phyloP scores from a whole-genome alignment of 2,888 invertebrate species.

The Heliconius ismenius region DNA sequence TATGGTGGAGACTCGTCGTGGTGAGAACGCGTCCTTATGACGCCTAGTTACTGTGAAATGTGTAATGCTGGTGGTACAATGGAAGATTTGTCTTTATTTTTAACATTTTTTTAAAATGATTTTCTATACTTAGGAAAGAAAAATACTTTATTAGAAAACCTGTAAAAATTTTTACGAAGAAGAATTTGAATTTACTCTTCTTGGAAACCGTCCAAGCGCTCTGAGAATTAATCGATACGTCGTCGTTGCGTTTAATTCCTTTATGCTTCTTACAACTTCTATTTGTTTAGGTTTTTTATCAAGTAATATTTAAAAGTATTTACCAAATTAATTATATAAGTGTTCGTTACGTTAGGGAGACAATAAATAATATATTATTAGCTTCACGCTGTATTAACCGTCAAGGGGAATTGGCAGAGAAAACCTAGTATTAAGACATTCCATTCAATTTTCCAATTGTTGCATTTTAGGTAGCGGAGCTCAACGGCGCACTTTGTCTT shows the following conservation, averaged over 20 bases:
- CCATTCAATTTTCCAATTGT: neutral
- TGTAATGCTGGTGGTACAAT: conserved; percentile 51
- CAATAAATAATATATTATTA: neutral
- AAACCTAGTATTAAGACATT: neutral
- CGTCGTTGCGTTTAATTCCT: no score
- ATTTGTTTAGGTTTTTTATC: no score
- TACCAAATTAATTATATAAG: no score
- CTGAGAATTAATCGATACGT: no score
- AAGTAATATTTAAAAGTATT: no score
- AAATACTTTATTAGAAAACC: no score
- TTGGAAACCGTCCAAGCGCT: neutral
- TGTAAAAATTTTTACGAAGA: no score
- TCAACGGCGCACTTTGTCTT: neutral
- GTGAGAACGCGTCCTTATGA: conserved; percentile 74
- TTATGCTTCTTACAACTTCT: no score
- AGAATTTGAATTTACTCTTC: no score
- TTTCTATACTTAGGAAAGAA: no score
- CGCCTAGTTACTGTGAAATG: conserved; percentile 68
- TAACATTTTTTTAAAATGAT: neutral
- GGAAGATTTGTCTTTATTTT: conserved; percentile 29
- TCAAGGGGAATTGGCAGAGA: neutral
- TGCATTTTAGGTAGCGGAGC: neutral
- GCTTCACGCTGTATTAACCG: neutral
- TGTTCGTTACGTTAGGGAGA: no score
- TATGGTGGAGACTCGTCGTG: no score